Conservation (phyloP, 2,888 invertebrate species). For the Lypha dubia region DNA sequence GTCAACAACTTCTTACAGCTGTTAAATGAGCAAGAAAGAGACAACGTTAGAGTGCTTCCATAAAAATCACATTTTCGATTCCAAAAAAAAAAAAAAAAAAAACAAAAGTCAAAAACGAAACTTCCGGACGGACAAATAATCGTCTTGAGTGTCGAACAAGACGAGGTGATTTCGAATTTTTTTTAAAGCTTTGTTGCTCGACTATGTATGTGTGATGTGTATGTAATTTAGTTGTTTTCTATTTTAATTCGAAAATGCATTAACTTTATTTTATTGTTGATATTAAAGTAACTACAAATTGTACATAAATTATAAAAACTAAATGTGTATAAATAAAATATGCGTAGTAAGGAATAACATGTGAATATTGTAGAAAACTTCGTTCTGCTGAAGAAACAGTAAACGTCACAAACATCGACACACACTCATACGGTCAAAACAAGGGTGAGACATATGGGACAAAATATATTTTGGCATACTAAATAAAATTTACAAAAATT, state of each 20-base stretch:
- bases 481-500: constrained; percentile 8
- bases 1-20: constrained; percentile 51
- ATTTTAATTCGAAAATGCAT: constrained; percentile 36
- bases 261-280: constrained; percentile 13
- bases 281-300: constrained; percentile 6
- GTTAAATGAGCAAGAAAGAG: constrained; percentile 50
- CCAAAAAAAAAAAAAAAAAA: constrained; percentile 58
- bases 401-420: constrained; percentile 46
- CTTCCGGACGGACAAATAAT: constrained; percentile 62
- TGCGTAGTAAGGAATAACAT: constrained; percentile 46
- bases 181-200: constrained; percentile 41
- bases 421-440: neutral
- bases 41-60: constrained; percentile 28
- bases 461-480: constrained; percentile 1
- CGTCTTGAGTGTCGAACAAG: constrained; percentile 63
- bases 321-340: constrained; percentile 18
- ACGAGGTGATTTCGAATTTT: constrained; percentile 66
- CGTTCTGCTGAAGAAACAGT: constrained; percentile 44
- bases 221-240: neutral
- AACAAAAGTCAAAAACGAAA: constrained; percentile 60
- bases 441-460: constrained; percentile 57
- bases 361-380: constrained; percentile 59
- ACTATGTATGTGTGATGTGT: constrained; percentile 38
- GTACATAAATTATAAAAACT: constrained; percentile 7
- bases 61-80: constrained; percentile 62